These are phyloP conservation scores for Metopia argyrocephala DNA, from an alignment of 2,888 invertebrate species.

Conservation along the genomic window DNA sequence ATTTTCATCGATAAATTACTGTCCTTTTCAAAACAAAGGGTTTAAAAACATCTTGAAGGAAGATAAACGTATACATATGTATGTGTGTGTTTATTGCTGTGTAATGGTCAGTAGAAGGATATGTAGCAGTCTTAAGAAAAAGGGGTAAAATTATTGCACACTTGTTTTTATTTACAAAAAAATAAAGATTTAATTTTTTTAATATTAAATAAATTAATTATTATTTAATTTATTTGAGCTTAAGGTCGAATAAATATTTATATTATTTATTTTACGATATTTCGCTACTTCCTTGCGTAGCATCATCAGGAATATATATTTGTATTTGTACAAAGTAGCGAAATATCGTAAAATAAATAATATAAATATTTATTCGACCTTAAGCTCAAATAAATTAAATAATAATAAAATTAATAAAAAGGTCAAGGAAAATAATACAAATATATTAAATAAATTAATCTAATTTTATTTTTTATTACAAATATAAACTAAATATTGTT, in stretches of 20 bases:
- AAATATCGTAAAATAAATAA: not conserved
- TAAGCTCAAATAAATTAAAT: too few relatives aligned
- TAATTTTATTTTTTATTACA: too few relatives aligned
- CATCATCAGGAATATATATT: too few relatives aligned
- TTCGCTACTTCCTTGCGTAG: too few relatives aligned
- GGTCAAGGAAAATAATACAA: too few relatives aligned
- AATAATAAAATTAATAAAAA: too few relatives aligned
- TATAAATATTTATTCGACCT: not conserved
- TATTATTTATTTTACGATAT: too few relatives aligned
- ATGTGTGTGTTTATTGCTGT: not conserved
- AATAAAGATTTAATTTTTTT: not conserved
- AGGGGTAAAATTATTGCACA: conserved; percentile 47
- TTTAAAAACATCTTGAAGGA: conserved; percentile 32
- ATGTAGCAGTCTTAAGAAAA: conserved; percentile 8
- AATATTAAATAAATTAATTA: not conserved
- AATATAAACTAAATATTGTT: too few relatives aligned
- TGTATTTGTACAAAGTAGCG: too few relatives aligned
- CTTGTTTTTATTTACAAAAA: conserved; percentile 15
- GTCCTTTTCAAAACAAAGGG: conserved; percentile 17
- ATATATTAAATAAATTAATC: too few relatives aligned
- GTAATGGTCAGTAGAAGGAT: conserved; percentile 51
- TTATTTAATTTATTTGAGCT: not conserved
- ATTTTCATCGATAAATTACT: conserved; percentile 5
- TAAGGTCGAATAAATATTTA: too few relatives aligned
- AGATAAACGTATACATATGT: conserved; percentile 14